phyloP scores from a whole-genome alignment of 2,797 vertebrate genomes.

The Pagetopsis macropterus region DNA sequence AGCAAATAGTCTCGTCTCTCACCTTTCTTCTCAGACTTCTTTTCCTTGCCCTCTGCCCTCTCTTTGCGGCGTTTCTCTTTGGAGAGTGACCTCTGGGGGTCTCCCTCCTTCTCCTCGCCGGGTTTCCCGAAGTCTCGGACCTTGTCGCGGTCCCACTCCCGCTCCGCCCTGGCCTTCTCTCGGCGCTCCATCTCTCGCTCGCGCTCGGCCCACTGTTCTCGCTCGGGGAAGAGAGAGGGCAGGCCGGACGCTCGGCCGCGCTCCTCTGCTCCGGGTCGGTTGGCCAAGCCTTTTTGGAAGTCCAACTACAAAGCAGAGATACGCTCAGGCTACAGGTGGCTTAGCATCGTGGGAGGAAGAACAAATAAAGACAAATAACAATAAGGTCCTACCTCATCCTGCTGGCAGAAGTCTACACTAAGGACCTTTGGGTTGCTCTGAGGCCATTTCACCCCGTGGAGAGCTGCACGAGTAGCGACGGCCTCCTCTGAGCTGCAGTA shows the following conservation, averaged over 20 bases:
- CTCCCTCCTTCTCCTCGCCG: constrained; percentile 84
- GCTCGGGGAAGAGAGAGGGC: constrained; percentile 79
- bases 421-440: constrained; percentile 95
- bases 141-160: constrained; percentile 94
- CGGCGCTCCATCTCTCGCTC: constrained; percentile 92
- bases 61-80: constrained; percentile 89
- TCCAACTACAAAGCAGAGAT: constrained; percentile 83
- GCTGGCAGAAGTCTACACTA: constrained; percentile 90
- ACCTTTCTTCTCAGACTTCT: constrained; percentile 92
- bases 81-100: constrained; percentile 83
- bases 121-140: constrained; percentile 84
- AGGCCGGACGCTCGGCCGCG: constrained; percentile 70
- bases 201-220: constrained; percentile 91
- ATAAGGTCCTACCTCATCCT: constrained; percentile 86
- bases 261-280: constrained; percentile 73
- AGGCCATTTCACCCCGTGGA: constrained; percentile 94
- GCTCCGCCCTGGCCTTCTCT: constrained; percentile 88
- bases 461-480: constrained; percentile 86
- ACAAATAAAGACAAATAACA: neutral
- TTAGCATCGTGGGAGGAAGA: neutral
- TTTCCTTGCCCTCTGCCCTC: constrained; percentile 91
- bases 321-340: constrained; percentile 1
- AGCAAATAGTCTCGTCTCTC: constrained; percentile 1
- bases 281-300: constrained; percentile 88
- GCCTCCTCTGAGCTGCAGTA: constrained; percentile 90